These are phyloP conservation scores for Pseudopodoces humilis DNA, from an alignment of 2,113 vertebrate species.

Conservation along the genomic window DNA sequence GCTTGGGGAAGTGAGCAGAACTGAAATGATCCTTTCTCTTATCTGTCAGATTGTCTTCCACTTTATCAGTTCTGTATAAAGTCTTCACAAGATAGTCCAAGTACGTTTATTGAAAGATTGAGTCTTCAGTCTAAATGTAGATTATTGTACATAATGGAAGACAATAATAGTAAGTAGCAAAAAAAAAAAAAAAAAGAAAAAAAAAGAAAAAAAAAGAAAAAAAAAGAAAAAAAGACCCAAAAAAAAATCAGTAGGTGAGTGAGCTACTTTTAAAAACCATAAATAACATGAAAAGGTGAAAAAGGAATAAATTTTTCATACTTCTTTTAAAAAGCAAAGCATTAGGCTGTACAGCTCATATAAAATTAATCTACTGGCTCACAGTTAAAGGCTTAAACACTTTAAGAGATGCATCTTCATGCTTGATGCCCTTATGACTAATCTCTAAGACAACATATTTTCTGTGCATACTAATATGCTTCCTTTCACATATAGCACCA, in stretches of 20 bases:
- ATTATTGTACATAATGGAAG: slow-evolving; percentile 64
- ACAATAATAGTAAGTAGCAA: not conserved
- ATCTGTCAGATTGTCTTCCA: slow-evolving; percentile 15
- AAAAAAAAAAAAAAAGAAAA: not conserved
- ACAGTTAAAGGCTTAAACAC: slow-evolving; percentile 49
- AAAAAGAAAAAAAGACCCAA: not conserved
- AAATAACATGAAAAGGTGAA: not conserved
- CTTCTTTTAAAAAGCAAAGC: slow-evolving; percentile 15
- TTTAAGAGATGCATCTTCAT: slow-evolving; percentile 30
- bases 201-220: not conserved
- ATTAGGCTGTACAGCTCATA: not conserved
- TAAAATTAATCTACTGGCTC: slow-evolving; percentile 1
- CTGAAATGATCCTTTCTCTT: slow-evolving; percentile 18
- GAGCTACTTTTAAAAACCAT: not conserved
- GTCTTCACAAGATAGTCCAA: slow-evolving; percentile 23
- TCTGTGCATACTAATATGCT: slow-evolving; percentile 10
- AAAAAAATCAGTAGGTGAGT: not conserved
- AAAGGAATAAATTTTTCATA: not conserved
- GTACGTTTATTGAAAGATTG: not conserved
- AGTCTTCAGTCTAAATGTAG: slow-evolving; percentile 49
- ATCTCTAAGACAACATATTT: slow-evolving; percentile 39
- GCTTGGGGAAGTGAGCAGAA: not conserved
- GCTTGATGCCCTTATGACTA: slow-evolving; percentile 29
- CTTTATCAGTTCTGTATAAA: slow-evolving; percentile 22
- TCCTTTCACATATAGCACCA: not conserved